A percentile compares a stretch with the other conserved stretches of the same genome.
These are phyloP conservation scores for Diachasma alloeum DNA, from an alignment of 1,140 invertebrate genomes.

Conservation along the genomic window DNA sequence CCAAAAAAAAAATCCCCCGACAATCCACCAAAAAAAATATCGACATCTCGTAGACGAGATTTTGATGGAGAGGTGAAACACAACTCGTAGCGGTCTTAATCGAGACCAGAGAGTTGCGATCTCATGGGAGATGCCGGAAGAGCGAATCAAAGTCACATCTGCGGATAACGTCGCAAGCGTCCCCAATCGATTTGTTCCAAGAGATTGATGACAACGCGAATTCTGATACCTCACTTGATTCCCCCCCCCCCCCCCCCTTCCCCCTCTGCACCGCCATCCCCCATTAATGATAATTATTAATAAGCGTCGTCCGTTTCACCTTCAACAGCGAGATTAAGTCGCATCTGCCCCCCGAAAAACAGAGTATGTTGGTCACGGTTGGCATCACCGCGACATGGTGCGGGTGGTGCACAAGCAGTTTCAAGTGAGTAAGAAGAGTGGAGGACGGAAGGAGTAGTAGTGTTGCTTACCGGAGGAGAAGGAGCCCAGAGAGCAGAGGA, in stretches of 20 bases:
- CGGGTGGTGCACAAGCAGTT: constrained; percentile 10
- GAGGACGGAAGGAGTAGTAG: constrained; percentile 12
- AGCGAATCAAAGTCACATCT: constrained; percentile 62
- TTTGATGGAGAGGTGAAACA: background rate
- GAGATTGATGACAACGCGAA: constrained; percentile 46
- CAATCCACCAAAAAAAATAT: background rate
- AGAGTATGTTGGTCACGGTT: constrained; percentile 9
- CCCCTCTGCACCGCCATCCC: background rate
- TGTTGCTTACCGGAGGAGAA: constrained; percentile 39
- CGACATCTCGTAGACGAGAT: background rate
- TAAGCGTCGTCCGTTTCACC: too few species aligned
- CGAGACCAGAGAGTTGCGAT: constrained; percentile 36
- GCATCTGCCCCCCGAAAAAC: too few species aligned
- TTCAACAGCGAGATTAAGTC: too few species aligned
- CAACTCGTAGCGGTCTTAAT: constrained; percentile 43
- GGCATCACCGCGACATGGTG: constrained; percentile 10
- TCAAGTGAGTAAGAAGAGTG: background rate
- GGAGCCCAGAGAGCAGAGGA: constrained; percentile 45
- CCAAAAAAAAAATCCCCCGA: background rate
- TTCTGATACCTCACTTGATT: constrained; percentile 14
- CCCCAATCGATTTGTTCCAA: constrained; percentile 43
- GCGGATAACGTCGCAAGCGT: constrained; percentile 44
- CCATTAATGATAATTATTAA: background rate
- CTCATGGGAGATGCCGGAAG: constrained; percentile 51
- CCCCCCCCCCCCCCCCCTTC: background rate